These are phyloP conservation scores for Bolinopsis microptera DNA, from an alignment of 37 sponge, comb jelly and placozoan species.

Conservation along the genomic window DNA sequence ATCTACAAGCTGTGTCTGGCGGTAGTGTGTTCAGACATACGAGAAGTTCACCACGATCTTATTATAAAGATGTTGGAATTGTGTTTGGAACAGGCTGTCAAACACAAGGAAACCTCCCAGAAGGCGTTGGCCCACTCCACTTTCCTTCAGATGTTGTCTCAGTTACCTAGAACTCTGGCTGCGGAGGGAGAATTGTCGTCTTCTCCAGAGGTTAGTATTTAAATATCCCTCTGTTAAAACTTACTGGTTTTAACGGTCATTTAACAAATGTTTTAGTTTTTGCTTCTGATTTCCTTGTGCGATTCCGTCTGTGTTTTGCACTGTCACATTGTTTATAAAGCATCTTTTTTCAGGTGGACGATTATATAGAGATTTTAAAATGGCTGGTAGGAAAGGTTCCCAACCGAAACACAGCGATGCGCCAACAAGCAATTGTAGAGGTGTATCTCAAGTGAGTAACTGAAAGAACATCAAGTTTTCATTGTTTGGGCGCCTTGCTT, in stretches of 20 bases:
- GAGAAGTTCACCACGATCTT: conserved; percentile 41
- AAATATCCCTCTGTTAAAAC: not conserved
- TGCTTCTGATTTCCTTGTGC: no score
- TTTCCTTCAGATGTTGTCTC: conserved; percentile 37
- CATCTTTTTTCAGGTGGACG: conserved; percentile 1
- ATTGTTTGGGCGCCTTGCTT: no score
- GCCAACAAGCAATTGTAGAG: conserved; percentile 29
- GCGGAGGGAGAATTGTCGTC: not conserved
- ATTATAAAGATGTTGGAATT: conserved; percentile 62
- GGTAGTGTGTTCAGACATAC: not conserved
- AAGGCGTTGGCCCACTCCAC: conserved; percentile 57
- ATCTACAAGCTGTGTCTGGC: conserved; percentile 53
- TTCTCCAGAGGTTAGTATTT: conserved; percentile 6
- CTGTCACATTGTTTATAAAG: not conserved
- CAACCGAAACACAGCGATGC: not conserved
- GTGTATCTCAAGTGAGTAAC: conserved; percentile 47
- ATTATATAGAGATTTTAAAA: not conserved
- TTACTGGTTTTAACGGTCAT: no score
- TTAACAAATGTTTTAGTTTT: no score
- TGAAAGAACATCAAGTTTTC: no score
- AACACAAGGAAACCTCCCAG: conserved; percentile 60
- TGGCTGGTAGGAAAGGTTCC: conserved; percentile 49
- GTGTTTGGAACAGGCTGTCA: conserved; percentile 52
- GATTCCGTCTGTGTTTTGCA: not conserved
- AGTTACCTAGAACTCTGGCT: conserved; percentile 27